Conservation (phyloP, 2,113 vertebrate species). For the Poecile atricapillus region DNA sequence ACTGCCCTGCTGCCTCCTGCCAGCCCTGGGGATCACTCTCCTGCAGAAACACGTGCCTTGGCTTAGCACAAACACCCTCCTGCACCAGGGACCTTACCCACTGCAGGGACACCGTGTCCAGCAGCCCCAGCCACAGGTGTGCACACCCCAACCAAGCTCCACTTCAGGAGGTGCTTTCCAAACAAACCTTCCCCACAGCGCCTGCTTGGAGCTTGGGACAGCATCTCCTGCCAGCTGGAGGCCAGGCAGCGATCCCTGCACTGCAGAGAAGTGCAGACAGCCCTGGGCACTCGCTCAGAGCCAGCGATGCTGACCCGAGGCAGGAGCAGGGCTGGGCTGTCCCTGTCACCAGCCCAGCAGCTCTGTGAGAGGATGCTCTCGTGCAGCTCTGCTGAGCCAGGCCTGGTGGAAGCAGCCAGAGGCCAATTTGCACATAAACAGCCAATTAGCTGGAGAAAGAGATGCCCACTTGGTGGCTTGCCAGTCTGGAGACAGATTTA, state of each 20-base stretch:
- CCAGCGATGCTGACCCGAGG: not conserved
- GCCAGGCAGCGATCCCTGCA: not conserved
- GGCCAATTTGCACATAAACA: not conserved
- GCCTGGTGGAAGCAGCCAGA: not conserved
- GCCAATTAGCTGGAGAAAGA: not conserved
- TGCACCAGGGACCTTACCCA: not conserved
- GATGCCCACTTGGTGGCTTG: not conserved
- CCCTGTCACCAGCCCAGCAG: fast-evolving
- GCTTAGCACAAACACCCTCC: not conserved
- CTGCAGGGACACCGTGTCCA: fast-evolving
- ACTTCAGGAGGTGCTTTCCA: not conserved
- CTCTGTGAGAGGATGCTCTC: not conserved
- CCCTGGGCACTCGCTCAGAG: not conserved
- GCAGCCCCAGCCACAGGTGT: not conserved
- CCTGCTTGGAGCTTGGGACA: not conserved
- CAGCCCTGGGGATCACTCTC: not conserved
- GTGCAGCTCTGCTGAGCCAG: not conserved
- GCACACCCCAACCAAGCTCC: not conserved
- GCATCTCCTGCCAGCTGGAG: not conserved
- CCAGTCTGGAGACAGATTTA: slow-evolving; percentile 44
- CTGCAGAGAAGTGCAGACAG: not conserved
- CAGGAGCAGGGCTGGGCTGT: not conserved
- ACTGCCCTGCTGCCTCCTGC: not conserved
- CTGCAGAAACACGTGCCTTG: not conserved
- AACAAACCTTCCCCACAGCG: not conserved